phyloP scores from a whole-genome alignment of 2,797 vertebrate species.

The Distichodus sexfasciatus region DNA sequence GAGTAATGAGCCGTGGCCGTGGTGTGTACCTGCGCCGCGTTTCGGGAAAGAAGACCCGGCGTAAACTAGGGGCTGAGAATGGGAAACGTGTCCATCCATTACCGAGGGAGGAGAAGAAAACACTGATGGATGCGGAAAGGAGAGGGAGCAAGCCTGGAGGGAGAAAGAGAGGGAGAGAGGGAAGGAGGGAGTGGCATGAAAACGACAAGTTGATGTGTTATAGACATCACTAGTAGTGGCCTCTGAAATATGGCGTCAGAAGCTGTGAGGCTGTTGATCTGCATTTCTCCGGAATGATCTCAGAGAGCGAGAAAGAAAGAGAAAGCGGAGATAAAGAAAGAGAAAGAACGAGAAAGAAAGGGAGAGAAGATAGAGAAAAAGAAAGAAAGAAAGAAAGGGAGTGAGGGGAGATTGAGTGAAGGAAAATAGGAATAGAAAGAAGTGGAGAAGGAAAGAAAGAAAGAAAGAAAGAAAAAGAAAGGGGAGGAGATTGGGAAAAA shows the following conservation, averaged over 20 bases:
- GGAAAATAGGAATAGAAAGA: too few relatives aligned
- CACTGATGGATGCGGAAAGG: conserved; percentile 8
- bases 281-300: conserved; percentile 51
- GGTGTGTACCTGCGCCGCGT: conserved; percentile 88
- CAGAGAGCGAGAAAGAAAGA: too few relatives aligned
- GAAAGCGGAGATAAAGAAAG: too few relatives aligned
- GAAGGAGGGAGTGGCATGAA: conserved; percentile 65
- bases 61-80: conserved; percentile 80
- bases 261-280: conserved; percentile 76
- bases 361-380: too few relatives aligned
- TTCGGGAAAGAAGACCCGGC: conserved; percentile 92
- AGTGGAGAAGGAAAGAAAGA: too few relatives aligned
- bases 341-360: too few relatives aligned
- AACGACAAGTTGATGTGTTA: conserved; percentile 59
- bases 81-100: conserved; percentile 83
- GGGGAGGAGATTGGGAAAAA: too few relatives aligned
- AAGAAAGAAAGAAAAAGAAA: too few relatives aligned
- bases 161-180: too few relatives aligned
- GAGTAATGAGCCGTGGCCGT: conserved; percentile 89
- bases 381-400: too few relatives aligned
- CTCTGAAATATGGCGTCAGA: conserved; percentile 56
- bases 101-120: conserved; percentile 64
- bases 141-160: conserved; percentile 16
- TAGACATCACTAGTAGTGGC: conserved; percentile 45
- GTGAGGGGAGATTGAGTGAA: too few relatives aligned